phyloP scores from a whole-genome alignment of 2,888 invertebrate species.

The Boloria euphrosyne region DNA sequence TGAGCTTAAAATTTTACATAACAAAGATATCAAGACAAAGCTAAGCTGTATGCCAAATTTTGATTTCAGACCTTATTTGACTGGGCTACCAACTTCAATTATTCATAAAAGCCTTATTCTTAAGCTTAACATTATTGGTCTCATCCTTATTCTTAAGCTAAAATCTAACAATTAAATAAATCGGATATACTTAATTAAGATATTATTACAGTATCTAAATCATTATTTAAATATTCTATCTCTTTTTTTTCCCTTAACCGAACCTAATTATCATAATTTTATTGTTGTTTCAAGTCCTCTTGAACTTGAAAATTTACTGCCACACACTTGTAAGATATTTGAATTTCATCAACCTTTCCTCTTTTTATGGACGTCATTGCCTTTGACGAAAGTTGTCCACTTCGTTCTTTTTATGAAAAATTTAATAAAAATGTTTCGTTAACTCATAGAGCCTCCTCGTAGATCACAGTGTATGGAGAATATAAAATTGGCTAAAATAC shows the following conservation, averaged over 20 bases:
- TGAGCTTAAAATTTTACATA: too few species aligned
- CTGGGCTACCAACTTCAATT: too few species aligned
- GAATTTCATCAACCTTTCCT: slow-evolving; percentile 13
- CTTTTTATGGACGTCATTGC: neutral
- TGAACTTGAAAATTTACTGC: neutral
- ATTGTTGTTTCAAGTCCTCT: neutral
- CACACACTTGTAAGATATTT: neutral
- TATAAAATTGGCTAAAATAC: neutral
- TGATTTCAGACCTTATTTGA: too few species aligned
- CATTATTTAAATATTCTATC: too few species aligned
- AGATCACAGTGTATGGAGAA: slow-evolving; percentile 1
- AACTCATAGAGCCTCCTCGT: neutral
- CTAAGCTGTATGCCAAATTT: too few species aligned
- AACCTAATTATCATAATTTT: neutral
- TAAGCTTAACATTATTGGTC: too few species aligned
- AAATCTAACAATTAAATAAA: too few species aligned
- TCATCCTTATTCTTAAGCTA: neutral
- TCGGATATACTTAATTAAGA: too few species aligned
- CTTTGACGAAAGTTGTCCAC: slow-evolving; percentile 14
- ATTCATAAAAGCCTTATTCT: too few species aligned
- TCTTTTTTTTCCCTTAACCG: neutral
- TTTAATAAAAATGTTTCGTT: slow-evolving; percentile 17
- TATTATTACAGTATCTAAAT: too few species aligned
- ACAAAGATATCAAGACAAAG: too few species aligned
- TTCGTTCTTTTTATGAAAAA: slow-evolving; percentile 2